Conservation (phyloP, 2,888 invertebrate genomes). For the Melieria omissa region DNA sequence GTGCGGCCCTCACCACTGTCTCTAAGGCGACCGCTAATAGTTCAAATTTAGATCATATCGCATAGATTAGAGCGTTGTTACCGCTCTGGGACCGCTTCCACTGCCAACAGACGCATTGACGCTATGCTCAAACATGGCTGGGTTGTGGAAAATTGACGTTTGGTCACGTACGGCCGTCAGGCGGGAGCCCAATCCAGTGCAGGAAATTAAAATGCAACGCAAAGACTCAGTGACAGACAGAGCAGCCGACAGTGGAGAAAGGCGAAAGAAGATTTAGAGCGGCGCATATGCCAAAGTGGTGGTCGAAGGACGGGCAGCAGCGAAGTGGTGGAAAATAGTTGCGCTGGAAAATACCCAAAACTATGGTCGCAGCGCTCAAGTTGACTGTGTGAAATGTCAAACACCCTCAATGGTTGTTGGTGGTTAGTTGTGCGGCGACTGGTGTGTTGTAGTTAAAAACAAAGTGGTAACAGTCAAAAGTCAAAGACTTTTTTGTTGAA, state of each 20-base stretch:
- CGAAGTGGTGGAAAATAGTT: too few species aligned
- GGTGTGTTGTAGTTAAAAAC: too few species aligned
- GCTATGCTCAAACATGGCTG: slow-evolving; percentile 11
- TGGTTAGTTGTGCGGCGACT: too few species aligned
- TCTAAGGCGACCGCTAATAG: not conserved
- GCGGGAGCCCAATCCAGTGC: not conserved
- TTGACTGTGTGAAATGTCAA: too few species aligned
- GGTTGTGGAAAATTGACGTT: slow-evolving; percentile 43
- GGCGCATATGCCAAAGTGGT: not conserved
- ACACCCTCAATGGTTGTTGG: too few species aligned
- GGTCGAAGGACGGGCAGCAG: not conserved
- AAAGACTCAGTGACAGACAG: slow-evolving; percentile 16
- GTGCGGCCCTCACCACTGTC: too few species aligned
- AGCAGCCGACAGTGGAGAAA: not conserved
- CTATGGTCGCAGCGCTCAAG: too few species aligned
- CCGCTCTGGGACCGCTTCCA: not conserved
- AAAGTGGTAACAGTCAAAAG: too few species aligned
- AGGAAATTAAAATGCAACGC: slow-evolving; percentile 2
- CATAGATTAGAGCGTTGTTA: slow-evolving; percentile 21
- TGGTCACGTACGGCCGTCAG: slow-evolving; percentile 45
- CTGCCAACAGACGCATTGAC: not conserved
- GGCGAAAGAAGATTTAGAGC: not conserved
- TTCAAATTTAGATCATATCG: slow-evolving; percentile 21
- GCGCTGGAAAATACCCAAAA: too few species aligned
- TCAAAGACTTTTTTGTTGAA: too few species aligned